Evolutionary conservation across 1,140 invertebrate species (phyloP), one percentile per base, ranked within the genome.

Genomic region (Frieseomelitta varia): DNA sequence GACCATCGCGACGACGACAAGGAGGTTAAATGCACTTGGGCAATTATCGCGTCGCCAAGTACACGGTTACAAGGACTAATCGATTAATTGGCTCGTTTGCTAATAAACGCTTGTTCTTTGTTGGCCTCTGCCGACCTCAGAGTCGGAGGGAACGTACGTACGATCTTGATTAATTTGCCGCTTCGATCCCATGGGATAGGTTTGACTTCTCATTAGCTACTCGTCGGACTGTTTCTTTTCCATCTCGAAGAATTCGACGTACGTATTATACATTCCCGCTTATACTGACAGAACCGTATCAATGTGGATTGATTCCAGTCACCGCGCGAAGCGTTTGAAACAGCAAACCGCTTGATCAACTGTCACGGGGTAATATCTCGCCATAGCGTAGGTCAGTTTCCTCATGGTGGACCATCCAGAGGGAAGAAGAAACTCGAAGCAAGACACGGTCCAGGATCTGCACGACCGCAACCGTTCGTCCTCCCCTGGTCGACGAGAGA

Each of bases 41-140:
- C 19, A 67, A 75, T 69, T 68, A 63, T 63, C 61, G 47, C 27
- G 72, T 65, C 47, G 71, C 19, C 15, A 17, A 71, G 53, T 39
- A 30, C 27, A 55, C 76, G 56, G 34, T 55, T 55, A 34, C 21
- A 39, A n/a, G 47, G 77, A 79, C 68, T 79, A 79, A 79, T 79
- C 56, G 74, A 77, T 77, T 77, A 77, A 77, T 63, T 77, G 74
- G 58, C 74, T 77, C 56, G 74, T 77, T 76, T 47, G 34, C 74
- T 63, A 63, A 63, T 76, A 21, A n/a, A 76, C 74, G 74, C 74
- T 39, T 47, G 74, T 63, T 77, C 74, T 47, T 63, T 24, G 34
- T 27, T 77, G 56, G 30, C 56, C 74, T 77, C 39, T 34, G 14
- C 27, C 51, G 27, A 56, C 30, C 55, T 58, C 21, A n/a, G n/a